Conservation (phyloP, 2,113 vertebrate species). For the Pseudonaja textilis region DNA sequence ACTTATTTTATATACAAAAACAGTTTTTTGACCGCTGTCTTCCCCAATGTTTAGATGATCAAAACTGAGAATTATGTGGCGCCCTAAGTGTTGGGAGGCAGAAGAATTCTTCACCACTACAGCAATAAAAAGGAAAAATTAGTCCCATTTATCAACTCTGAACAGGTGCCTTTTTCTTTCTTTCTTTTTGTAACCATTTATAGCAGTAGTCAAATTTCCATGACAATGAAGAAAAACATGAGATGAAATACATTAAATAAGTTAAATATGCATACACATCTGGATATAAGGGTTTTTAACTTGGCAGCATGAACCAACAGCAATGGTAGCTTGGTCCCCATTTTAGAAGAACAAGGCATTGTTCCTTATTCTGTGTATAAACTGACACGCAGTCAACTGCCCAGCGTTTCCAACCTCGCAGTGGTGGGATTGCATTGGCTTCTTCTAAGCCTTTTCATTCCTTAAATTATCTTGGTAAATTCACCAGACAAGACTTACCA, state of each 20-base stretch:
- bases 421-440: constrained; percentile 25
- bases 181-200: constrained; percentile 16
- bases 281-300: constrained; percentile 49
- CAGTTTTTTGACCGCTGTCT: constrained; percentile 74
- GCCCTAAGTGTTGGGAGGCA: constrained; percentile 62
- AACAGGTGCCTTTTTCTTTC: constrained; percentile 51
- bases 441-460: constrained; percentile 40
- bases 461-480: constrained; percentile 46
- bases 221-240: constrained; percentile 70
- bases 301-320: constrained; percentile 64
- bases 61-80: constrained; percentile 67
- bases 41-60: constrained; percentile 73
- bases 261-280: constrained; percentile 75
- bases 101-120: constrained; percentile 63
- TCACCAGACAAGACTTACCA: constrained; percentile 45
- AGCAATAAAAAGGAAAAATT: constrained; percentile 66
- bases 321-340: constrained; percentile 70
- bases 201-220: constrained; percentile 50
- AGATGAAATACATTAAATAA: constrained; percentile 80
- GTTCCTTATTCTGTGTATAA: constrained; percentile 32
- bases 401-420: constrained; percentile 1
- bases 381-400: constrained; percentile 13
- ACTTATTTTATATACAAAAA: constrained; percentile 79
- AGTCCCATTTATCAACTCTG: constrained; percentile 54
- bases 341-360: constrained; percentile 64